Conservation (phyloP, 1,140 invertebrate genomes). For the Monochamus saltuarius region DNA sequence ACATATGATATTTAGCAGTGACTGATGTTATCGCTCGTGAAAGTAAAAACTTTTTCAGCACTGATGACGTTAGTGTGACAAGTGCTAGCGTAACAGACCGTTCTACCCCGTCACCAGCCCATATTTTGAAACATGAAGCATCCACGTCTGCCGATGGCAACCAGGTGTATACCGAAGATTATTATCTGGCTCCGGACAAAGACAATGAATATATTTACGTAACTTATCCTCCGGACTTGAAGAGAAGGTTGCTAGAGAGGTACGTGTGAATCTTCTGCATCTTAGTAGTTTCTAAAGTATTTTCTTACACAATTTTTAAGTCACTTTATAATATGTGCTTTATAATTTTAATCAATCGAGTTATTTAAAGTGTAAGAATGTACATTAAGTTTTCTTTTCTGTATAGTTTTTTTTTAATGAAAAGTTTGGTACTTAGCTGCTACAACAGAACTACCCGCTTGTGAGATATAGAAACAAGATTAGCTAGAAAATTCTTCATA, state of each 20-base stretch:
- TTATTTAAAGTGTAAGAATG: conserved; percentile 37
- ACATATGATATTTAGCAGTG: too few relatives aligned
- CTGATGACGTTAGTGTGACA: conserved; percentile 63
- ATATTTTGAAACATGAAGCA: conserved; percentile 53
- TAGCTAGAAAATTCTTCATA: conserved; percentile 22
- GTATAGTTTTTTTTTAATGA: conserved; percentile 14
- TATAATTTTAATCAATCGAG: too few relatives aligned
- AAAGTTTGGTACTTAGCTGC: conserved; percentile 60
- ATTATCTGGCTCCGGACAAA: conserved; percentile 58
- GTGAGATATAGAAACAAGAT: conserved; percentile 48
- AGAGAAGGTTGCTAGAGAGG: conserved; percentile 77
- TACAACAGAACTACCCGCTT: conserved; percentile 73
- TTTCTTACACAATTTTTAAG: background rate
- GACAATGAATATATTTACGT: conserved; percentile 81
- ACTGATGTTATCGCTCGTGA: conserved; percentile 13
- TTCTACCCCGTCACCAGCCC: conserved; percentile 61
- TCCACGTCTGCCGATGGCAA: conserved; percentile 44
- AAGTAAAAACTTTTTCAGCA: conserved; percentile 52
- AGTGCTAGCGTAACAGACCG: conserved; percentile 64
- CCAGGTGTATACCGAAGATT: conserved; percentile 53
- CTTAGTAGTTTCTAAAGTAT: background rate
- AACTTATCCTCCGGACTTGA: conserved; percentile 80
- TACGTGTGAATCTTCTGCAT: conserved; percentile 50
- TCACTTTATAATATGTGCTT: too few relatives aligned
- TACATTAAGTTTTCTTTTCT: conserved; percentile 12